Evolutionary conservation across 30 jellyfish, hydroid and myxozoan species (phyloP).

Genomic region (Hydractinia symbiolongicarpus): DNA sequence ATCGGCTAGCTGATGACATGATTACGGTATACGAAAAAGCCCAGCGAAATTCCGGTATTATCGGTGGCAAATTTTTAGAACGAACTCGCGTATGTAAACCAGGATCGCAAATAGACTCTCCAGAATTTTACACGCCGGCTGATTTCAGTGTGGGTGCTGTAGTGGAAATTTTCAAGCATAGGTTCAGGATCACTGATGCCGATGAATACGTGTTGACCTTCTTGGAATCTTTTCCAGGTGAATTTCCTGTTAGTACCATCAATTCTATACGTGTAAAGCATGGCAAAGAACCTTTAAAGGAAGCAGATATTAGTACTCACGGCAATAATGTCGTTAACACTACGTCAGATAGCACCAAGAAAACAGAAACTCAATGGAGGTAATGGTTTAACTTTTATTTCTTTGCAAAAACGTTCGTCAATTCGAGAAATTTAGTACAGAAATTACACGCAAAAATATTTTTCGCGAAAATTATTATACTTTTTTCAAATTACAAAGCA

Average conservation of each 20-base stretch:
- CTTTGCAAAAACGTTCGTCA: neutral
- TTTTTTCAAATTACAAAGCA: too few species aligned
- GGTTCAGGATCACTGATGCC: constrained; percentile 75
- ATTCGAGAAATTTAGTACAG: neutral
- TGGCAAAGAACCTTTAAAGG: constrained; percentile 37
- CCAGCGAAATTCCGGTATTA: constrained; percentile 85
- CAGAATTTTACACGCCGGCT: constrained; percentile 91
- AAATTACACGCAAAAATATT: too few species aligned
- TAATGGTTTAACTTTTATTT: neutral
- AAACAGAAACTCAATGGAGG: constrained; percentile 8
- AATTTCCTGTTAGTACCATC: constrained; percentile 67
- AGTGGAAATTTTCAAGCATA: constrained; percentile 72
- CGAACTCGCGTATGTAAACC: constrained; percentile 96
- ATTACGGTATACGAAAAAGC: constrained; percentile 83
- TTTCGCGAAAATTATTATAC: too few species aligned
- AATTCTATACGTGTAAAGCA: constrained; percentile 68
- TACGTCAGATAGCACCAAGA: neutral
- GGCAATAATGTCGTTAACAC: neutral
- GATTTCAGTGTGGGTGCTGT: constrained; percentile 87
- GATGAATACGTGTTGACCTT: constrained; percentile 79
- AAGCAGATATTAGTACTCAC: neutral
- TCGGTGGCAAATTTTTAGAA: constrained; percentile 94
- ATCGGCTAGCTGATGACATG: constrained; percentile 95
- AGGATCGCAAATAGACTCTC: constrained; percentile 76
- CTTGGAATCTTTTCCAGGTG: constrained; percentile 79